phyloP scores from a whole-genome alignment of 2,113 vertebrate species.

The Budorcas taxicolor region DNA sequence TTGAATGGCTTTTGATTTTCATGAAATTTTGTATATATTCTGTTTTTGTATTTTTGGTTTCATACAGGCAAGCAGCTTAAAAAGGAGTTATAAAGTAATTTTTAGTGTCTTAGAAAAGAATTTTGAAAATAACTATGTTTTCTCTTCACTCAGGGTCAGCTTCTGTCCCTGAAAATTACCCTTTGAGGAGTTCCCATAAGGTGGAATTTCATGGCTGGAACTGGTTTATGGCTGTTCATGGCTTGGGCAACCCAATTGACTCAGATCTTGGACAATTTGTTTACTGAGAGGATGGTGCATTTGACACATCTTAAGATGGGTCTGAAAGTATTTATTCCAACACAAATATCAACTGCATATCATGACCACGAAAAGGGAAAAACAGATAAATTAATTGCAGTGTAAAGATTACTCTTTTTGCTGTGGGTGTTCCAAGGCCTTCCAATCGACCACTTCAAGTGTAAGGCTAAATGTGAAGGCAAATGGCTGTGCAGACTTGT shows the following conservation, averaged over 20 bases:
- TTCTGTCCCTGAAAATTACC: neutral
- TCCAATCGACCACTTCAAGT: neutral
- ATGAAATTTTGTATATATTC: neutral
- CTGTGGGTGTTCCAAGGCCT: neutral
- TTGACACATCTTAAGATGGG: neutral
- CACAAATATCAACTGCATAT: neutral
- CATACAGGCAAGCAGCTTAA: neutral
- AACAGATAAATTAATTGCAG: neutral
- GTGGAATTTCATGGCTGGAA: neutral
- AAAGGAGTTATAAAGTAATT: neutral
- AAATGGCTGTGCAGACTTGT: neutral
- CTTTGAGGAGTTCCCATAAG: neutral
- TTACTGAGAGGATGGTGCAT: neutral
- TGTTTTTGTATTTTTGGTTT: neutral
- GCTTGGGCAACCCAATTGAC: neutral
- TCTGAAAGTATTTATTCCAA: neutral
- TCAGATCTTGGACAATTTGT: neutral
- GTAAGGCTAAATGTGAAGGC: neutral
- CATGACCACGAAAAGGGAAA: neutral
- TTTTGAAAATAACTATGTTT: neutral
- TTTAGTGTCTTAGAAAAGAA: neutral
- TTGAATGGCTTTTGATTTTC: conserved; percentile 36
- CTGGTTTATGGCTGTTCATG: neutral
- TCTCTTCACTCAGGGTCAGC: neutral
- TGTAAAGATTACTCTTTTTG: neutral